Percentiles rank a stretch among this genome's conserved stretches.
These are phyloP conservation scores for Acrocephalus arundinaceus DNA, from an alignment of 2,113 vertebrate genomes.

Conservation along the genomic window DNA sequence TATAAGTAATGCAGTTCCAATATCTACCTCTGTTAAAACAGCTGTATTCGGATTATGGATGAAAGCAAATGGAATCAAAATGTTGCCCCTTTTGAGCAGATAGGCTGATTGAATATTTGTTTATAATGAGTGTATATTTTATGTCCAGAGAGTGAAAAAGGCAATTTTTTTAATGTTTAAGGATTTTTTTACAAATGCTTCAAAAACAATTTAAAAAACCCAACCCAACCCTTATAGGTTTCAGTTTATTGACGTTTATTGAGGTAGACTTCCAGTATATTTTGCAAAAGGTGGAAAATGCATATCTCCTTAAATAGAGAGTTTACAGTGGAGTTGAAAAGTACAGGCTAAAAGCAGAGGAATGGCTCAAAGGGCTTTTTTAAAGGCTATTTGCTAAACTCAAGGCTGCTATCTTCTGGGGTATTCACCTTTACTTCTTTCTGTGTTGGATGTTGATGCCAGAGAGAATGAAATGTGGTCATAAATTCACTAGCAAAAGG, in stretches of 20 bases:
- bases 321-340: not conserved
- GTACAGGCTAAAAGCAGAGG: not conserved
- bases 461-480: not conserved
- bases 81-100: not conserved
- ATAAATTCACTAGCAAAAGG: not conserved
- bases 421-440: not conserved
- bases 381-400: not conserved
- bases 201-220: not conserved
- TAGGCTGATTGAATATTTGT: not conserved
- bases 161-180: not conserved
- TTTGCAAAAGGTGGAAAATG: not conserved
- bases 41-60: not conserved
- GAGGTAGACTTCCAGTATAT: not conserved
- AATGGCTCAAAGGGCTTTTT: not conserved
- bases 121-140: not conserved
- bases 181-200: not conserved
- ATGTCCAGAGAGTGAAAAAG: not conserved
- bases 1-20: not conserved
- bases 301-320: not conserved
- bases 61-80: not conserved
- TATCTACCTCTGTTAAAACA: not conserved
- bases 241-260: not conserved
- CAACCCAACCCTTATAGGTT: not conserved
- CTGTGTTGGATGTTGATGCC: not conserved
- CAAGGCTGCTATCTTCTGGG: slow-evolving; percentile 22